These are phyloP conservation scores for Sciurus vulgaris DNA, from an alignment of 2,797 vertebrate genomes.

Conservation along the genomic window DNA sequence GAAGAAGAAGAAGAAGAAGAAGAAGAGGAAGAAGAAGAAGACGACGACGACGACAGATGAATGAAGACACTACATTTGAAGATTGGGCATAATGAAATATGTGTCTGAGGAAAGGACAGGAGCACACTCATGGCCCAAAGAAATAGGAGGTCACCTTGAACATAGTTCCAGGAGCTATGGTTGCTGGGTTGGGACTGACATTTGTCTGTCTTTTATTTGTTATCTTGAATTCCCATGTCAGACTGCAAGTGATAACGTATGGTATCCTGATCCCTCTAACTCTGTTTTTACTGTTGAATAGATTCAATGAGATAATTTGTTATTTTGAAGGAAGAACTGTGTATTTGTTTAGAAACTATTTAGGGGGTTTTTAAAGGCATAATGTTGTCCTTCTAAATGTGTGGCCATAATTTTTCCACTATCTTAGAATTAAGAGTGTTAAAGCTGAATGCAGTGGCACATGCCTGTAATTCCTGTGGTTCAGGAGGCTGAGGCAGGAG, in stretches of 20 bases:
- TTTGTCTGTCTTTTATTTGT: not conserved
- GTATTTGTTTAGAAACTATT: not conserved
- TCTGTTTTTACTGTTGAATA: not conserved
- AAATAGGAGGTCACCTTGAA: not conserved
- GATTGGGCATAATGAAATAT: accelerated
- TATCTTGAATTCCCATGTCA: not conserved
- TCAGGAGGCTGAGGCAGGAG: too few relatives aligned
- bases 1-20: too few relatives aligned
- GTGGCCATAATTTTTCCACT: not conserved
- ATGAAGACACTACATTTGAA: not conserved
- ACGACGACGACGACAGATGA: accelerated
- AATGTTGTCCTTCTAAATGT: not conserved
- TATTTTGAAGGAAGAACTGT: not conserved
- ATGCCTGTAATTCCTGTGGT: too few relatives aligned
- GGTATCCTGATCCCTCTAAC: not conserved
- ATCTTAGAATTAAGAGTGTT: not conserved
- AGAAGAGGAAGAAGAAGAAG: too few relatives aligned
- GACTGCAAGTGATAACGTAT: not conserved
- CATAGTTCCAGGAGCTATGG: not conserved
- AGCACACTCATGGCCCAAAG: not conserved
- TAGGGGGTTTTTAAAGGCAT: not conserved
- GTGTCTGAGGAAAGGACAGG: not conserved
- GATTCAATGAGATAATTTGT: not conserved
- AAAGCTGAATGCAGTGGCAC: too few relatives aligned
- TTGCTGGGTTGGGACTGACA: not conserved